These are phyloP conservation scores for Centruroides vittatus DNA, from an alignment of 1,140 invertebrate species.

Conservation along the genomic window DNA sequence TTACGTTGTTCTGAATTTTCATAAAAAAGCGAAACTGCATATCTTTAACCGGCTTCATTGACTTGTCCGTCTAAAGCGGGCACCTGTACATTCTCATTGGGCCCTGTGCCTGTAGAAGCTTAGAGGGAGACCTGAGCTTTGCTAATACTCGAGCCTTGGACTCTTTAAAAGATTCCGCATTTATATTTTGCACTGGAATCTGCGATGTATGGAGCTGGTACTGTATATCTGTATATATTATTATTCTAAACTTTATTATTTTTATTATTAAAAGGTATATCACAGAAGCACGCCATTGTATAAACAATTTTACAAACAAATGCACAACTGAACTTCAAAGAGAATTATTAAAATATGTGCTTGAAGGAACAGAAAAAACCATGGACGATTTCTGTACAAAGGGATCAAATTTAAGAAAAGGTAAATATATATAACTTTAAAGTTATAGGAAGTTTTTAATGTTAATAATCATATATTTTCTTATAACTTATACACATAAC, in stretches of 20 bases:
- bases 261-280: constrained; percentile 2
- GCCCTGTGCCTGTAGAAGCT: no score
- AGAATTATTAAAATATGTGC: constrained; percentile 19
- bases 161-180: no score
- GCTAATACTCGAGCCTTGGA: no score
- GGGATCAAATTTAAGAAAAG: constrained; percentile 13
- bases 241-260: background rate
- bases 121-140: no score
- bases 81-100: no score
- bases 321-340: constrained; percentile 22
- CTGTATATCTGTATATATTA: no score
- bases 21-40: background rate
- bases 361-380: constrained; percentile 17
- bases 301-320: constrained; percentile 18
- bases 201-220: no score
- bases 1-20: background rate
- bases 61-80: no score
- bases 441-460: background rate
- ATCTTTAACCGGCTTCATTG: no score
- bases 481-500: no score
- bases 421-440: constrained; percentile 3
- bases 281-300: constrained; percentile 17
- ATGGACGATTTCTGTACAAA: constrained; percentile 18
- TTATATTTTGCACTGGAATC: no score
- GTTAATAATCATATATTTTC: no score